Conservation (phyloP, 2,113 vertebrate species). For the Arizona elegans region DNA sequence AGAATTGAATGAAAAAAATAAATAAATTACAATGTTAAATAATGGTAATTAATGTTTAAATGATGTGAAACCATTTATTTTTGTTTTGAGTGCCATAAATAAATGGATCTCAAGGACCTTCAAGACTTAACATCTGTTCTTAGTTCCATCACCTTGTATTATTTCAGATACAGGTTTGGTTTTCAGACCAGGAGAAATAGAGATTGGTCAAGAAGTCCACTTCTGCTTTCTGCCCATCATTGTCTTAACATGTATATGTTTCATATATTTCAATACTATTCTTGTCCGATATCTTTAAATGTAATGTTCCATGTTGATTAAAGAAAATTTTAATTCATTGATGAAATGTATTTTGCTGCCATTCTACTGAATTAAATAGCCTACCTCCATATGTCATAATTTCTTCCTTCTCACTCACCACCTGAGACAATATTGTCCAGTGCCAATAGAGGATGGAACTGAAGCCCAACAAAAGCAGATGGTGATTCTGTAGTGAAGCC, state of each 20-base stretch:
- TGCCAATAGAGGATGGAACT: slow-evolving; percentile 54
- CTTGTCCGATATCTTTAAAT: slow-evolving; percentile 30
- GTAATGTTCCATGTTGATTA: slow-evolving; percentile 19
- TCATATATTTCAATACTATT: not conserved
- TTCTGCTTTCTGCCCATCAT: not conserved
- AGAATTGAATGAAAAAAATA: not conserved
- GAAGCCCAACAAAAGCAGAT: slow-evolving; percentile 62
- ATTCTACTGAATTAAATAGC: slow-evolving; percentile 40
- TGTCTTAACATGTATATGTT: not conserved
- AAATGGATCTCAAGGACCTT: not conserved
- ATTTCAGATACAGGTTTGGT: not conserved
- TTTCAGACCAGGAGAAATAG: not conserved
- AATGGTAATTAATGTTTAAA: not conserved
- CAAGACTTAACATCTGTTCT: not conserved
- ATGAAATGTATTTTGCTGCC: slow-evolving; percentile 51
- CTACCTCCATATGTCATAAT: slow-evolving; percentile 61
- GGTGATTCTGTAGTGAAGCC: slow-evolving; percentile 59
- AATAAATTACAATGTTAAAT: not conserved
- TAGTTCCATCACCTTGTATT: not conserved
- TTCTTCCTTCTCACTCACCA: slow-evolving; percentile 60
- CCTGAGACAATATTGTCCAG: slow-evolving; percentile 59
- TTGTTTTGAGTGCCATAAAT: not conserved
- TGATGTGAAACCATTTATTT: not conserved
- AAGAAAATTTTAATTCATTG: slow-evolving; percentile 52
- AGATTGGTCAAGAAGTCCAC: not conserved